phyloP scores from a whole-genome alignment of 1,140 invertebrate genomes.

The Calliphora vicina region DNA sequence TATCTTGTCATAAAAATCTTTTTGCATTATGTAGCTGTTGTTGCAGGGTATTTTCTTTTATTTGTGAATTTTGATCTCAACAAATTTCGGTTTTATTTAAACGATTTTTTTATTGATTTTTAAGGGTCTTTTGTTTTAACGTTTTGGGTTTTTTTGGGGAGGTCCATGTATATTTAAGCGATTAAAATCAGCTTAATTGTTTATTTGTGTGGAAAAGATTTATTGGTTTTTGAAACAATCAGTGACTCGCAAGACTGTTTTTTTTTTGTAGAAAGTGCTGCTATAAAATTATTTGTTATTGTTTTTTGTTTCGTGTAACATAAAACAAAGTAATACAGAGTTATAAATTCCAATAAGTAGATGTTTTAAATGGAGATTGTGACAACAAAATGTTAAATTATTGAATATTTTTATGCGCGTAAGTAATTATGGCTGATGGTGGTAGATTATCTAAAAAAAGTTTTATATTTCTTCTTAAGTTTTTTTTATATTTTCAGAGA shows the following conservation, averaged over 20 bases:
- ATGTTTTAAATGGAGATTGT: too few species aligned
- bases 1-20: slow-evolving; percentile 14
- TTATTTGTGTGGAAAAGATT: slow-evolving; percentile 6
- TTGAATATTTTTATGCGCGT: not conserved
- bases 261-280: not conserved
- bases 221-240: slow-evolving; percentile 3
- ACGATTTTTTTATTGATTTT: slow-evolving; percentile 3
- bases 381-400: not conserved
- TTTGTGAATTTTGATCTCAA: not conserved
- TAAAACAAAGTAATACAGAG: not conserved
- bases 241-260: not conserved
- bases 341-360: not conserved
- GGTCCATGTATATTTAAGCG: not conserved
- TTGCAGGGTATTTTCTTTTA: not conserved
- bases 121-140: not conserved
- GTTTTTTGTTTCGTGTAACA: not conserved
- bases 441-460: not conserved
- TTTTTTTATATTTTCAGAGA: too few species aligned
- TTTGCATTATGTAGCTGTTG: not conserved
- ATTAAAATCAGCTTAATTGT: slow-evolving; percentile 6
- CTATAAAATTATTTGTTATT: too few species aligned
- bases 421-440: not conserved
- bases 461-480: too few species aligned
- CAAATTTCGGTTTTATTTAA: not conserved
- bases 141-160: too few species aligned